Evolutionary conservation across 2,113 vertebrate genomes (phyloP), one percentile per base, ranked within the genome.

Genomic region (Onychorhynchus coronatus): DNA sequence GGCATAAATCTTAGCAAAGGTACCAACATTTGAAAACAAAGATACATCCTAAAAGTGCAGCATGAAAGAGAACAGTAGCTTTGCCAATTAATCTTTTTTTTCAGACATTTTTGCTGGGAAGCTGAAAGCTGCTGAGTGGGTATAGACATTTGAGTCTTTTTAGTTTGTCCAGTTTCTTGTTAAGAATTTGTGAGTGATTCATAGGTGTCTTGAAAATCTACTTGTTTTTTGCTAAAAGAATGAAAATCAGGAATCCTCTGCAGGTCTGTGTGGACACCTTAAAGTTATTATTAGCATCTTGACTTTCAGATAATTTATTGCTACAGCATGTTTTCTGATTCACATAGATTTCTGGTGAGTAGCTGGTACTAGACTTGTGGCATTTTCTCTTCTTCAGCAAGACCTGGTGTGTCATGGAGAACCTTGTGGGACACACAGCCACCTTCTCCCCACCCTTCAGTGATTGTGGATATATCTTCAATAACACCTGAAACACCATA

Each of bases 241-340:
- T 0, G 0, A 73, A 74, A 74, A 12, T 24, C 8, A 46, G 23
- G 13, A 79, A 11, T 42, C 19, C 19, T 49, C 25, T 70, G 41
- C 37, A 68, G 14, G 22, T 71, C 21, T 65, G 47, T 2, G 16
- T 72, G 5, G 37, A 14, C 24, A 72, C 11, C 17, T 23, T 75
- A 13, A 33, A 56, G 22, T 79, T 78, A 8, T 73, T 68, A 30
- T 12, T 0, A 87, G 12, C 25, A 21, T 72, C n/a, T 41, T 81
- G 47, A 41, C 37, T 85, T 77, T 25, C 49, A 70, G 11, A 10
- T 47, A 67, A 42, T 67, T 47, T 39, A 28, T 88, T 79, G 16
- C n/a, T 73, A 6, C 22, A 46, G 17, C 1, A 4, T 0, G 0
- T n/a, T 68, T 37, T 50, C 18, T 63, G 28, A 44, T 76, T 85